Evolutionary conservation across 2,888 invertebrate species (phyloP).

Genomic region (Euphydryas editha): DNA sequence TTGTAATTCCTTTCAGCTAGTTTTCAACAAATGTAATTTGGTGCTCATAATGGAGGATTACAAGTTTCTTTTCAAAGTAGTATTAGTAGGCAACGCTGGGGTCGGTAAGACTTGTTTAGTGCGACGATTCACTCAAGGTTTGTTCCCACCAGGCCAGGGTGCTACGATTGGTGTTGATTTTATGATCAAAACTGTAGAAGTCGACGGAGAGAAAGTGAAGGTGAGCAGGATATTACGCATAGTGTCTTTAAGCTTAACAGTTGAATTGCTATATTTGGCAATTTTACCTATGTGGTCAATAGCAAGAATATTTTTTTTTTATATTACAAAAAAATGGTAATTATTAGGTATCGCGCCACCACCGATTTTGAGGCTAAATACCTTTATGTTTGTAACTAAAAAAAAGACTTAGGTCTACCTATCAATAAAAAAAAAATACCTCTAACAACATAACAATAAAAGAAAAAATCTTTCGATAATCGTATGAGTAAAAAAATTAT

Average conservation of each 20-base stretch:
- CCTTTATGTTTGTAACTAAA: no score
- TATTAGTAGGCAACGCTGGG: conserved; percentile 98
- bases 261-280: conserved; percentile 28
- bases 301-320: not conserved
- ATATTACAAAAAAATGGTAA: not conserved
- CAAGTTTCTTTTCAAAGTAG: conserved; percentile 99
- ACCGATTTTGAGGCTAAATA: no score
- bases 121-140: conserved; percentile 97
- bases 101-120: conserved; percentile 99
- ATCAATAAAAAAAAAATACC: no score
- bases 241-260: conserved; percentile 15
- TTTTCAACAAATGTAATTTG: conserved; percentile 67
- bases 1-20: conserved; percentile 49
- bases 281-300: conserved; percentile 19
- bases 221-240: conserved; percentile 70
- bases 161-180: conserved; percentile 99
- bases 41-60: conserved; percentile 95
- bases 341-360: no score
- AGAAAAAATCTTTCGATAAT: no score
- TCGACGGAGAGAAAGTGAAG: conserved; percentile 97
- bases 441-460: no score
- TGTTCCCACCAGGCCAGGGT: conserved; percentile 99
- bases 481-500: no score
- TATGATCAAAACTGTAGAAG: conserved; percentile 99
- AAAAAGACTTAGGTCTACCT: no score